phyloP scores from a whole-genome alignment of 2,888 invertebrate species.

The Lissocephala sabroskyi region DNA sequence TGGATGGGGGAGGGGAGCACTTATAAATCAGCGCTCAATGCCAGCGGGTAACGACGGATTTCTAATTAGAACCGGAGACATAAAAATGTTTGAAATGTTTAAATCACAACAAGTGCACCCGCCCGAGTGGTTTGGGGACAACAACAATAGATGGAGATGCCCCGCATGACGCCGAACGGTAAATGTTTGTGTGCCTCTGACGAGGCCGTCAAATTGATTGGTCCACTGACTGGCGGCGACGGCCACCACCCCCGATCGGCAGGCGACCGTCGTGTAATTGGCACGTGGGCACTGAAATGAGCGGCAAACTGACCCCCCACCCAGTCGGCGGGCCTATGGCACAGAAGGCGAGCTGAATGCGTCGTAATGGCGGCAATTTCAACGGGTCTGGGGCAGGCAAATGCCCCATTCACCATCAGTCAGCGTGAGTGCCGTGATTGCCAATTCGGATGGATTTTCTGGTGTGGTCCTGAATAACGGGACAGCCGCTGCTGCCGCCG shows the following conservation, averaged over 20 bases:
- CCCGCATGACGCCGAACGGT: constrained; percentile 7
- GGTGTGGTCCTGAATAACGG: too few relatives aligned
- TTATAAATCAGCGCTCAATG: constrained; percentile 59
- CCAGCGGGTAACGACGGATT: constrained; percentile 37
- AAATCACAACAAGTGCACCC: too few relatives aligned
- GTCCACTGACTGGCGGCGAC: constrained; percentile 30
- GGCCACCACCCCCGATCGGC: constrained; percentile 6
- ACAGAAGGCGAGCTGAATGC: too few relatives aligned
- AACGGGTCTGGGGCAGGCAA: constrained; percentile 19
- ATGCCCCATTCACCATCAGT: too few relatives aligned
- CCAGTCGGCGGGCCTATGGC: too few relatives aligned
- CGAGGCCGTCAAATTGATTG: constrained; percentile 44
- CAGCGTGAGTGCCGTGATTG: too few relatives aligned
- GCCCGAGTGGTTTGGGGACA: too few relatives aligned
- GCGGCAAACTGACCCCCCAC: not conserved
- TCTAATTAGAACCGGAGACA: constrained; percentile 61
- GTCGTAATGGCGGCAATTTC: constrained; percentile 16
- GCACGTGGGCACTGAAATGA: constrained; percentile 43
- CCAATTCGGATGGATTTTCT: too few relatives aligned
- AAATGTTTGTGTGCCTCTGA: constrained; percentile 26
- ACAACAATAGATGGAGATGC: not conserved
- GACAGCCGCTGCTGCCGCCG: too few relatives aligned
- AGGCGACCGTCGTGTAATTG: constrained; percentile 27
- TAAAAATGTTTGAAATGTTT: constrained; percentile 30
- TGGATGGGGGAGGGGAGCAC: constrained; percentile 15